phyloP scores from a whole-genome alignment of 2,113 vertebrate genomes.

The Pholis gunnellus region DNA sequence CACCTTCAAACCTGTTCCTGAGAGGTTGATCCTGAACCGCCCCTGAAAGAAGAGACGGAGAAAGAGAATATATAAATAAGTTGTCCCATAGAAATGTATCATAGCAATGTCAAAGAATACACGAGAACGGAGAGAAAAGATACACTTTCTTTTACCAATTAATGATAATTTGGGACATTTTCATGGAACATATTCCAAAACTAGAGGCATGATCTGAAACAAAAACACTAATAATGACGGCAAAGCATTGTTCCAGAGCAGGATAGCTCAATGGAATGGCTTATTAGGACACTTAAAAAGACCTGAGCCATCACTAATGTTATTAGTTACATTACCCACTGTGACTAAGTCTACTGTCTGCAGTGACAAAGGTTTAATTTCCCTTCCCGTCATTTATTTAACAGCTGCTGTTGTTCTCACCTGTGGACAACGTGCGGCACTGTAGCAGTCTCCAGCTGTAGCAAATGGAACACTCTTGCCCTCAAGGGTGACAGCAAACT shows the following conservation, averaged over 20 bases:
- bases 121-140: neutral
- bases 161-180: neutral
- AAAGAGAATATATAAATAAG: neutral
- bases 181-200: neutral
- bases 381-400: too few relatives aligned
- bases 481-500: slow-evolving; percentile 90
- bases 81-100: neutral
- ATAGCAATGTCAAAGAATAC: neutral
- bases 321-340: neutral
- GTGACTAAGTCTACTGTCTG: neutral
- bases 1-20: slow-evolving; percentile 91
- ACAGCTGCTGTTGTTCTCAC: slow-evolving; percentile 77
- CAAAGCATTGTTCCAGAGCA: neutral
- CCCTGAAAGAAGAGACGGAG: slow-evolving; percentile 82
- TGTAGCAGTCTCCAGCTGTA: slow-evolving; percentile 98
- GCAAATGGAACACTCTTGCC: slow-evolving; percentile 93
- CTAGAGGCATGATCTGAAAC: neutral
- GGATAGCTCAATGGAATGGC: neutral
- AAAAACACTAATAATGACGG: neutral
- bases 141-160: neutral
- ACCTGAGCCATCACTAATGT: neutral
- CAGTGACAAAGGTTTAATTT: neutral
- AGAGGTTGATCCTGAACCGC: slow-evolving; percentile 93
- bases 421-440: slow-evolving; percentile 93
- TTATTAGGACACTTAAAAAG: neutral